phyloP scores from a whole-genome alignment of 2,888 invertebrate genomes.

The Nomada ferruginata region DNA sequence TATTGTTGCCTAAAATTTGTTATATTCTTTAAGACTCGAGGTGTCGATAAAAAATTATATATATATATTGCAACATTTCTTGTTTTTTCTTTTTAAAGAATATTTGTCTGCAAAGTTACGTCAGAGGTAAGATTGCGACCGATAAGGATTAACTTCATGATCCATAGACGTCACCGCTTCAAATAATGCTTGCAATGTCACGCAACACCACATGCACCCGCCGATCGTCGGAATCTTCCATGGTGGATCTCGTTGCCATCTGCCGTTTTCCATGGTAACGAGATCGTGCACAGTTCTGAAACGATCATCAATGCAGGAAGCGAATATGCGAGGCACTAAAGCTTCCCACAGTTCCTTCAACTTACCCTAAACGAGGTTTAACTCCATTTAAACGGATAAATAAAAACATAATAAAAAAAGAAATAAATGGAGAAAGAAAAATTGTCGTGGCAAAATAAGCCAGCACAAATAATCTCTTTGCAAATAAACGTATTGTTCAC shows the following conservation, averaged over 20 bases:
- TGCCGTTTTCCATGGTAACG: not conserved
- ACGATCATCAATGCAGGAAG: slow-evolving; percentile 50
- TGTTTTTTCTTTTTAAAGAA: slow-evolving; percentile 14
- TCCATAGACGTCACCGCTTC: slow-evolving; percentile 53
- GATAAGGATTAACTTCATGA: not conserved
- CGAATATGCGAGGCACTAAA: slow-evolving; percentile 52
- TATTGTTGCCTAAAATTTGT: not conserved
- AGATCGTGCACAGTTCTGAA: not conserved
- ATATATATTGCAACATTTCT: too few relatives aligned
- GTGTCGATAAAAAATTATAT: too few relatives aligned
- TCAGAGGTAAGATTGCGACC: too few relatives aligned
- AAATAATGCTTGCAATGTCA: slow-evolving; percentile 66
- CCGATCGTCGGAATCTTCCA: slow-evolving; percentile 53
- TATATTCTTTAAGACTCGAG: too few relatives aligned
- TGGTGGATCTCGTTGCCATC: slow-evolving; percentile 15
- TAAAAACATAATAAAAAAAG: not conserved
- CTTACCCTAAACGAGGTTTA: not conserved
- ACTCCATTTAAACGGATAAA: not conserved
- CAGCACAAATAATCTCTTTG: not conserved
- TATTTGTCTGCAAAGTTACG: too few relatives aligned
- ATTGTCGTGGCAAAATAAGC: not conserved
- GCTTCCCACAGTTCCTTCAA: slow-evolving; percentile 17
- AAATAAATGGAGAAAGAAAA: not conserved
- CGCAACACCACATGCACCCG: slow-evolving; percentile 80
- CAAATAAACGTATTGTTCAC: not conserved